Conservation (phyloP, 2,797 vertebrate species). For the Myotis vivesi region DNA sequence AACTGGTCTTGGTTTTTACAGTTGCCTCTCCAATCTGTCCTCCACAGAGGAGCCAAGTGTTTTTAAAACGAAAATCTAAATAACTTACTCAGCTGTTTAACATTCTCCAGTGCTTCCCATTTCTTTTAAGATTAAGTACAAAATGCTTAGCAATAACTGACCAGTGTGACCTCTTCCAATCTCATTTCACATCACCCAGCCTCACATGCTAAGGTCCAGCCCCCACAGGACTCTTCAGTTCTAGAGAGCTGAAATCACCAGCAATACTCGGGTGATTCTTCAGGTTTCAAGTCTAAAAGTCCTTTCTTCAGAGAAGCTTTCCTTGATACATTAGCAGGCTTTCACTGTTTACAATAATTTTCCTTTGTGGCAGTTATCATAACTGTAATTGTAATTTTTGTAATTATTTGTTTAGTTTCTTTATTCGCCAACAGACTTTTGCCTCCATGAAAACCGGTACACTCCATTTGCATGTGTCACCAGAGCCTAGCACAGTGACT, state of each 20-base stretch:
- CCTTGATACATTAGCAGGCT: neutral
- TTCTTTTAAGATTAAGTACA: constrained; percentile 17
- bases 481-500: neutral
- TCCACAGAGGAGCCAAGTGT: neutral
- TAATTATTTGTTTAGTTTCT: neutral
- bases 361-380: neutral
- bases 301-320: constrained; percentile 15
- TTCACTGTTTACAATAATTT: neutral
- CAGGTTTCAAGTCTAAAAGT: neutral
- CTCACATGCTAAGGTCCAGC: neutral
- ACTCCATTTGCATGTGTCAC: neutral
- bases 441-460: neutral
- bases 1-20: neutral
- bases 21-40: neutral
- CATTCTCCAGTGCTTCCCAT: constrained; percentile 1
- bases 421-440: neutral
- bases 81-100: constrained; percentile 11
- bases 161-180: neutral
- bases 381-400: neutral
- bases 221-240: neutral
- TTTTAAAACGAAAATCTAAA: constrained; percentile 26
- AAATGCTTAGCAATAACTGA: constrained; percentile 2
- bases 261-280: neutral
- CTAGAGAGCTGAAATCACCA: neutral
- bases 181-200: neutral